Evolutionary conservation across 2,888 invertebrate genomes (phyloP), one percentile per base, ranked within the genome.

Genomic region (Drosophila stalkeri): DNA sequence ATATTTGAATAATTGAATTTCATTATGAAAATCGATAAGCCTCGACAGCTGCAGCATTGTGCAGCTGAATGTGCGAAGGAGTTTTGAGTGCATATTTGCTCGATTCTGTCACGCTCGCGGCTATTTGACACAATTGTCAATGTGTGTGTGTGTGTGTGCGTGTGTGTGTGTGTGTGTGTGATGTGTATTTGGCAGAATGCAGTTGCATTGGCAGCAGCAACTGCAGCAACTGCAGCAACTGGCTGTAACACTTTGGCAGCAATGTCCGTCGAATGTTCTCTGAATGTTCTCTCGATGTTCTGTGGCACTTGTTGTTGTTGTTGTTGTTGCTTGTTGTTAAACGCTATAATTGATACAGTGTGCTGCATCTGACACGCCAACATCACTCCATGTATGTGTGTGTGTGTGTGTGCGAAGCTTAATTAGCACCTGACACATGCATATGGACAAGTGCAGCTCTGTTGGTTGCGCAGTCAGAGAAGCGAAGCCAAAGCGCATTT

Each of bases 401-500:
- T 60, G 46, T 67, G 35, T 46, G 43, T 23, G 64, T 62, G 59
- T 71, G 71, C 66, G 63, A 27, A 52, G 80, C 61, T 77, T 82
- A 85, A 85, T 88, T 88, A 85, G 70, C 86, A 82, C 80, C 77
- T 86, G 83, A 77, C 86, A 82, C 73, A 62, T 69, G 64, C 80
- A 75, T 69, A 72, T 52, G 20, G 47, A 33, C 51, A 66, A 72
- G 68, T 73, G 68, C 65, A 76, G 56, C 23, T 7, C 47, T 62
- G 67, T 69, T 39, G 51, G 7, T 3, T 16, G 33, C 51, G 33
- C 33, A 18, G 51, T 51, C 37, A 27, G 37, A 57, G 55, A 64
- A 67, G 71, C 62, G 68, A 61, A 69, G 65, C 64, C 65, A 66
- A 76, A 82, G 71, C 65, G 72, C 88, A 71, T 80, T 85, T 83